Evolutionary conservation across 2,113 vertebrate species (phyloP).

Genomic region (Eonycteris spelaea): DNA sequence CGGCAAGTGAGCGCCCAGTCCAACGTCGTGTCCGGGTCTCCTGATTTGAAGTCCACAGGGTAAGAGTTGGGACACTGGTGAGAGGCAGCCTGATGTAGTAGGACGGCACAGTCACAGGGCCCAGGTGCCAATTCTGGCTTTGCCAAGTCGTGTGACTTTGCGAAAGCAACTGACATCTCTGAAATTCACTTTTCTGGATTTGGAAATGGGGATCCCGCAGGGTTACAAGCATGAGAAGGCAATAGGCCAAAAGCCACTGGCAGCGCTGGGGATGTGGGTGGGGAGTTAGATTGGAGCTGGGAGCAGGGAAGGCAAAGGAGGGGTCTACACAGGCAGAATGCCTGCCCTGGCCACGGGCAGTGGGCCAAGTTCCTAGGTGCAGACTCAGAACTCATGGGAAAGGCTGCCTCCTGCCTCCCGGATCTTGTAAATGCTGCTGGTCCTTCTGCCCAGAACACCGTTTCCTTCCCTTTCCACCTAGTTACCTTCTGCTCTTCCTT

Average conservation of each 20-base stretch:
- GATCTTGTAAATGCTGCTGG: not conserved
- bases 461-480: not conserved
- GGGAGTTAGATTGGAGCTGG: not conserved
- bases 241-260: rapidly evolving
- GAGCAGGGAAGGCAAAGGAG: not conserved
- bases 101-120: not conserved
- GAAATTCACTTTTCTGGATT: not conserved
- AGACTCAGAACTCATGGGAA: not conserved
- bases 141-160: not conserved
- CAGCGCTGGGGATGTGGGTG: too few species aligned
- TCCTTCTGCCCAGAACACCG: not conserved
- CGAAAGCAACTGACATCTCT: not conserved
- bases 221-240: not conserved
- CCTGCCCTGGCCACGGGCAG: rapidly evolving
- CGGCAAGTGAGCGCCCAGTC: not conserved
- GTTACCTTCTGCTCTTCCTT: not conserved
- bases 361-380: rapidly evolving
- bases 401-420: not conserved
- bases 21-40: not conserved
- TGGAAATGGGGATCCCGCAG: not conserved
- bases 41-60: not conserved
- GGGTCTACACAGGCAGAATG: not conserved
- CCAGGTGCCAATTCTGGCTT: not conserved
- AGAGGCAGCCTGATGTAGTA: not conserved
- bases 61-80: not conserved